Base-by-base conservation (phyloP, 2,797 vertebrate species). In the Poeciliopsis turneri region DNA sequence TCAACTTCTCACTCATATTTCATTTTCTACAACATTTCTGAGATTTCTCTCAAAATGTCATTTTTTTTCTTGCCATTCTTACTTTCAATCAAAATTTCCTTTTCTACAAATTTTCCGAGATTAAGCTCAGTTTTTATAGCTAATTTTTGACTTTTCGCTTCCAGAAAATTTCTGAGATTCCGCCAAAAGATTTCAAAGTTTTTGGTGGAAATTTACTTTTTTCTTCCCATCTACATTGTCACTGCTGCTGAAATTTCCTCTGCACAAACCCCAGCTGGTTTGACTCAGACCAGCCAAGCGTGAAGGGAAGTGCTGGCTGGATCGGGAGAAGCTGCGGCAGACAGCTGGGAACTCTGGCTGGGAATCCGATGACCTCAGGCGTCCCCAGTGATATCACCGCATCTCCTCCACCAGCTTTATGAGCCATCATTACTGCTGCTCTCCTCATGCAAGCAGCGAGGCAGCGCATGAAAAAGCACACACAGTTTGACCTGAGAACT, bases 301-400 rank as follows among this genome's bases (percentile, higher is more conserved):
- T 57, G 75, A 74, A 74, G 75, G 23, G 81, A 81, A 76, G 77
- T 28, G 10, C 53, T 53, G 46, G 61, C 77, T 47, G 59, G 7
- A 46, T 25, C 57, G 2, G 46, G 77, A 74, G 75, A 0, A 45
- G 71, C 81, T 28, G 68, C 46, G 33, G 57, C 59, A 86, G 78
- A 74, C 88, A 90, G 89, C 87, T 90, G 88, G 77, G 75, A 79
- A 51, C 28, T 1, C 23, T 74, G 79, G 76, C 83, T n/a, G 70
- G n/a, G 70, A 57, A 39, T 36, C 15, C 16, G 68, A 16, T 30
- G 5, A 79, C 64, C 81, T 79, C 59, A 5, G 1, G 49, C 83
- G 13, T 70, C 68, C 83, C 71, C 45, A 8, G 46, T 77, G 82
- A 87, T 8, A 61, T 86, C 85, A 82, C 28, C 30, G 0, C 72